phyloP scores from a whole-genome alignment of 1,140 invertebrate genomes.

The Papilio aristodemus region DNA sequence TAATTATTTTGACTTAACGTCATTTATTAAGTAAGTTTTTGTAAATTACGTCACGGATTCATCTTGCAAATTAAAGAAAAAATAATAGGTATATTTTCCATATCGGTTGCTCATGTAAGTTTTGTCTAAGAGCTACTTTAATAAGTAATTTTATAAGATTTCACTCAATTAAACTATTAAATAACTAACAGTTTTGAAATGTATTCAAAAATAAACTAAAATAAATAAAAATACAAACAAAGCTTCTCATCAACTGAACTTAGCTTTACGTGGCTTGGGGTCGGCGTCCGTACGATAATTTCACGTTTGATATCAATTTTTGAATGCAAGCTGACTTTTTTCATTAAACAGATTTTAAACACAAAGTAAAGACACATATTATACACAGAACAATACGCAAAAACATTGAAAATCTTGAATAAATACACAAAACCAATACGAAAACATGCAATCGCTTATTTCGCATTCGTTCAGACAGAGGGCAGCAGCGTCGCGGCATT shows the following conservation, averaged over 20 bases:
- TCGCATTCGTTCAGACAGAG: conserved; percentile 57
- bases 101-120: too few relatives aligned
- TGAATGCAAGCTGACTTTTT: conserved; percentile 31
- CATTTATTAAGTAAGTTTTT: too few relatives aligned
- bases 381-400: conserved; percentile 46
- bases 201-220: conserved; percentile 13
- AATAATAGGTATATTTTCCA: too few relatives aligned
- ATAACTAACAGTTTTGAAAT: conserved; percentile 31
- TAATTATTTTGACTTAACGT: too few relatives aligned
- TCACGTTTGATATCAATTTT: conserved; percentile 38
- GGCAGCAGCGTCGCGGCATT: conserved; percentile 53
- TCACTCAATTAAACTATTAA: background rate
- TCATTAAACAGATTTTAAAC: conserved; percentile 35
- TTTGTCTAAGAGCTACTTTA: background rate
- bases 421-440: conserved; percentile 69
- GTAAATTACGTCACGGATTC: too few relatives aligned
- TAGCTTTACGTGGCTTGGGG: conserved; percentile 53
- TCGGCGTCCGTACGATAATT: conserved; percentile 47
- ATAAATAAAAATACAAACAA: conserved; percentile 44
- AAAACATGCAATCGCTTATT: conserved; percentile 58
- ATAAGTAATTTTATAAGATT: conserved; percentile 14
- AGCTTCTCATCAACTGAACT: conserved; percentile 55
- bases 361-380: conserved; percentile 33
- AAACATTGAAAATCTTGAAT: conserved; percentile 54
- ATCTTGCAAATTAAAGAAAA: too few relatives aligned